Evolutionary conservation across 1,140 invertebrate species (phyloP).

Genomic region (Lordiphosa clarofinis): DNA sequence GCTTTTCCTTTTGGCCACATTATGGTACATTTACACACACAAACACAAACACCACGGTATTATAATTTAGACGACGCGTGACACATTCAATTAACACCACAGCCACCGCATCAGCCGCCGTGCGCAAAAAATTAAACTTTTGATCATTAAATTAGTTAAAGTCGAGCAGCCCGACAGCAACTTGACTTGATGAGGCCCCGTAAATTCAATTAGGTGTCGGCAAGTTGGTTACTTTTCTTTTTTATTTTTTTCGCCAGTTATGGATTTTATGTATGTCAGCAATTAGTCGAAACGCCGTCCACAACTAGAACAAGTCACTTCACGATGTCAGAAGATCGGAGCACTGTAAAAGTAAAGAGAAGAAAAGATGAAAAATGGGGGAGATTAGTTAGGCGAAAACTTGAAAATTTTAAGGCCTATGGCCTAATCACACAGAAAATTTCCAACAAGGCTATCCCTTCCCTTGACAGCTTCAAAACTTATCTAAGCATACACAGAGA

Average conservation of each 20-base stretch:
- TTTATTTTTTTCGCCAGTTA: constrained; percentile 37
- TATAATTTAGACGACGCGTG: constrained; percentile 40
- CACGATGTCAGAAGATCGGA: constrained; percentile 39
- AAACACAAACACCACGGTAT: constrained; percentile 15
- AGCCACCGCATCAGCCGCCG: constrained; percentile 24
- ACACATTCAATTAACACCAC: constrained; percentile 56
- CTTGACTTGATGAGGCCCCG: constrained; percentile 34
- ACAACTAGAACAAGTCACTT: constrained; percentile 15
- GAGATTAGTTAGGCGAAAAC: neutral
- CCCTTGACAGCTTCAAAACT: too few relatives aligned
- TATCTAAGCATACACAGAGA: too few relatives aligned
- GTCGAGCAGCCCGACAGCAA: constrained; percentile 31
- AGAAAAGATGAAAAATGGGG: constrained; percentile 2
- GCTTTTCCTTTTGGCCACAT: constrained; percentile 42
- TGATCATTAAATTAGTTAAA: constrained; percentile 56
- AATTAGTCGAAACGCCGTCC: constrained; percentile 44
- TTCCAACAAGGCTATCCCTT: too few relatives aligned
- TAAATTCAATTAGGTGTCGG: constrained; percentile 60
- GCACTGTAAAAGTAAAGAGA: constrained; percentile 5
- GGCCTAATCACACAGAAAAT: neutral
- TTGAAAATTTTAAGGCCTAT: neutral
- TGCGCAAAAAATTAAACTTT: constrained; percentile 49
- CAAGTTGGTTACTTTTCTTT: constrained; percentile 16
- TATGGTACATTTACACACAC: constrained; percentile 24
- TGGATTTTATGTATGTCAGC: constrained; percentile 58